Base-by-base conservation (phyloP, 1,140 invertebrate genomes). In the Ceratoteleas bidentatus region DNA sequence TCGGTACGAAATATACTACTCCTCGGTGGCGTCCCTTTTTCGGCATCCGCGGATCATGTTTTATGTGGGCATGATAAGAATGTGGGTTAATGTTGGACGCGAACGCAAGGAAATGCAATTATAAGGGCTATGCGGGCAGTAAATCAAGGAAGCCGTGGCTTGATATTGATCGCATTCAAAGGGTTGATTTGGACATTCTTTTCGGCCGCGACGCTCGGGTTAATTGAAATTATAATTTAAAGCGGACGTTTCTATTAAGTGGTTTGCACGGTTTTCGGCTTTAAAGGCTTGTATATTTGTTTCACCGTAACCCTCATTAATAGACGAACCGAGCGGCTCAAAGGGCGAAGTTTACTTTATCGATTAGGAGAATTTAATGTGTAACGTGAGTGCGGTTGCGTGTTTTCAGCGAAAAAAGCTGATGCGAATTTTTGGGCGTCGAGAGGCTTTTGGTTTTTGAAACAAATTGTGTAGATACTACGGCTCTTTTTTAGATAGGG, bases 81-180 rank as follows among this genome's bases (percentile, higher is more conserved):
- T 76, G 40, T 68, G 50, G 73, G 64, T 76, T 76, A 76, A 76
- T 69, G 73, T 38, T 69, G 64, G 68, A 56, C 40, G 50, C 54
- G 64, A 56, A 66, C 62, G 40, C 6, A 53, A 52, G 56, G 57
- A 76, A 68, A 60, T 65, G 62, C 62, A 68, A 68, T 76, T 76
- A 68, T 76, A 60, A 76, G 73, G 56, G 49, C 40, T 54, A 68
- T 76, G 73, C 73, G 73, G 73, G 73, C 43, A 60, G 45, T 66
- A 66, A 75, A 75, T 66, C 61, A 52, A 65, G 54, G 24, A 66
- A 43, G 24, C 34, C 54, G 13, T 32, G 34, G 50, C 36, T 38
- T n/a, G 58, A 45, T 62, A 54, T 56, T 50, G 54, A 66, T 58
- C 36, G 14, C 40, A 13, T 36, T 65, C 32, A 57, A 45, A 60